phyloP scores from a whole-genome alignment of 2,888 invertebrate species.

The Epirrita christyi region DNA sequence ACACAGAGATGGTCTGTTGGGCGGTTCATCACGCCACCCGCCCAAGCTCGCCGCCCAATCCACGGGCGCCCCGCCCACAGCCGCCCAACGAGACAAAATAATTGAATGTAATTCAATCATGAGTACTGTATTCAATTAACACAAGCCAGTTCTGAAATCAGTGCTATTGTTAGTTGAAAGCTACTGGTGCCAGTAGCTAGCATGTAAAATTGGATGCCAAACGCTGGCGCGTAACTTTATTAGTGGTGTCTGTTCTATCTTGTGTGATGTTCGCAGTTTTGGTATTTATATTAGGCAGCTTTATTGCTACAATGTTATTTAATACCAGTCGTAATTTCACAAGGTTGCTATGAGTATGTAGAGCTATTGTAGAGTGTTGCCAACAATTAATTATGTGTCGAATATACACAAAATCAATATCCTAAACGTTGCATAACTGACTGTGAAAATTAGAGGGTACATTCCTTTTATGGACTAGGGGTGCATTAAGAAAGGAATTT shows the following conservation, averaged over 20 bases:
- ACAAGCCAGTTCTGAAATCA: conserved; percentile 58
- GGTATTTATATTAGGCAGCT: conserved; percentile 13
- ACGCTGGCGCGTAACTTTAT: conserved; percentile 19
- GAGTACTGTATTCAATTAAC: conserved; percentile 72
- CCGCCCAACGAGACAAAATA: conserved; percentile 63
- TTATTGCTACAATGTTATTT: too few relatives aligned
- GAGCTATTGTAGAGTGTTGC: too few relatives aligned
- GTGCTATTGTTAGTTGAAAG: conserved; percentile 59
- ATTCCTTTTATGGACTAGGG: too few relatives aligned
- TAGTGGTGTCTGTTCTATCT: conserved; percentile 6
- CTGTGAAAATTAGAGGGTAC: too few relatives aligned
- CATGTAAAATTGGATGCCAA: conserved; percentile 11
- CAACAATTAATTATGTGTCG: too few relatives aligned
- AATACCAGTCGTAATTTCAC: too few relatives aligned
- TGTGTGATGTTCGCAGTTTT: conserved; percentile 10
- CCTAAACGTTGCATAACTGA: too few relatives aligned
- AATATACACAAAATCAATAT: too few relatives aligned
- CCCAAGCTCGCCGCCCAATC: conserved; percentile 67
- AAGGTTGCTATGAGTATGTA: too few relatives aligned
- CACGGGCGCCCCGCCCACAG: conserved; percentile 61
- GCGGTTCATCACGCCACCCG: conserved; percentile 66
- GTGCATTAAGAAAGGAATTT: too few relatives aligned
- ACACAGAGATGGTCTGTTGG: conserved; percentile 55
- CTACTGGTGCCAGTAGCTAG: conserved; percentile 18
- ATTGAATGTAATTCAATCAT: conserved; percentile 79